phyloP scores from a whole-genome alignment of 2,113 vertebrate genomes.

The Gymnogyps californianus region DNA sequence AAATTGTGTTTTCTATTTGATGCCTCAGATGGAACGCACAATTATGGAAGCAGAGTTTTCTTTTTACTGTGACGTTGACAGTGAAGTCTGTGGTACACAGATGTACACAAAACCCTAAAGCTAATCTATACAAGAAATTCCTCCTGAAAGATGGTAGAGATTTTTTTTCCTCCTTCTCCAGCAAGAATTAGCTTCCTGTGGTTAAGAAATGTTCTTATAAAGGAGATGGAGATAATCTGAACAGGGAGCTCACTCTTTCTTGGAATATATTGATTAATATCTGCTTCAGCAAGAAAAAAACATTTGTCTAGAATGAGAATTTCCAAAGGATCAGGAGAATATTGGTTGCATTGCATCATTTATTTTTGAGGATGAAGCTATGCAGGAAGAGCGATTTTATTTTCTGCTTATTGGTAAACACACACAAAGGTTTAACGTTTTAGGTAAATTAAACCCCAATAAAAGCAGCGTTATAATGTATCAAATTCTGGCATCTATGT shows the following conservation, averaged over 20 bases:
- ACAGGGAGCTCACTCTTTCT: not conserved
- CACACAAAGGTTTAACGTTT: not conserved
- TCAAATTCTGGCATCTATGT: not conserved
- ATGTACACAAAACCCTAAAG: not conserved
- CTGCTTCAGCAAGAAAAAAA: not conserved
- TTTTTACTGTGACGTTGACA: not conserved
- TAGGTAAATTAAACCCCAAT: not conserved
- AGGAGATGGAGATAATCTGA: not conserved
- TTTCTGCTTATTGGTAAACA: not conserved
- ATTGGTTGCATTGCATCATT: not conserved
- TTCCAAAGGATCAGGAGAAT: not conserved
- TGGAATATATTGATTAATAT: not conserved
- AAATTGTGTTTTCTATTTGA: not conserved
- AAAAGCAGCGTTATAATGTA: not conserved
- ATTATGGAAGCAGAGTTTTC: not conserved
- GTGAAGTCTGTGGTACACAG: not conserved
- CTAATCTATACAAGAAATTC: not conserved
- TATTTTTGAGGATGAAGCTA: not conserved
- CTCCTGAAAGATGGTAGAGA: not conserved
- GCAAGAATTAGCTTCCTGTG: not conserved
- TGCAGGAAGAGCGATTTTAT: not conserved
- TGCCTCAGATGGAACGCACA: not conserved
- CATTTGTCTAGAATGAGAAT: not conserved
- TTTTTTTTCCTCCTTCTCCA: not conserved
- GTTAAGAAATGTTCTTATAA: not conserved